A percentile compares a stretch with the other conserved stretches of the same genome.
Evolutionary conservation across 2,797 vertebrate genomes (phyloP).

Genomic region (Okamejei kenojei): DNA sequence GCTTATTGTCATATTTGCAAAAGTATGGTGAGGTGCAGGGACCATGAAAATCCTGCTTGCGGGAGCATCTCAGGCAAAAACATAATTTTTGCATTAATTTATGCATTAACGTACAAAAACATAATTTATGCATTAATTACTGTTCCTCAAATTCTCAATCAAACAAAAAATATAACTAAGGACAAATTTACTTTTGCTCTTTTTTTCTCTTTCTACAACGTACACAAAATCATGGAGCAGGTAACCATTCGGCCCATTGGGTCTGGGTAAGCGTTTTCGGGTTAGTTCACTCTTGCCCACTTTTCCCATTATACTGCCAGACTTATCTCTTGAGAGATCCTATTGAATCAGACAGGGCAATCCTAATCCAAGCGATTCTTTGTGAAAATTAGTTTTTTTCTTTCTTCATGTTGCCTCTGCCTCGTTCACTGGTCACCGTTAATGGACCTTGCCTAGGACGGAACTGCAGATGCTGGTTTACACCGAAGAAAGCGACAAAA

Average conservation of each 20-base stretch:
- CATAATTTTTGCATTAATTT: too few species aligned
- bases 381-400: not conserved
- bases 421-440: not conserved
- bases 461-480: too few species aligned
- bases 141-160: not conserved
- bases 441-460: not conserved
- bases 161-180: not conserved
- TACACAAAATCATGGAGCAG: not conserved
- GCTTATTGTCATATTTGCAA: too few species aligned
- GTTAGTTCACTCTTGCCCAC: not conserved
- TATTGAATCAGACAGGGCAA: not conserved
- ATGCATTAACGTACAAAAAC: too few species aligned
- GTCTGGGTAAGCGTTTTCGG: not conserved
- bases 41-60: too few species aligned
- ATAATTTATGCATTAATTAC: not conserved
- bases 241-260: too few species aligned
- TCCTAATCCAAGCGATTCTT: not conserved
- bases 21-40: too few species aligned
- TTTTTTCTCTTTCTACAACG: not conserved
- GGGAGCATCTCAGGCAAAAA: too few species aligned
- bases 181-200: not conserved
- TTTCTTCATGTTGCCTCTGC: not conserved
- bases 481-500: too few species aligned
- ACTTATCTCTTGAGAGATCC: not conserved
- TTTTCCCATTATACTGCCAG: not conserved